Conservation (phyloP, 1,140 invertebrate species). For the Hypothenemus hampei region DNA sequence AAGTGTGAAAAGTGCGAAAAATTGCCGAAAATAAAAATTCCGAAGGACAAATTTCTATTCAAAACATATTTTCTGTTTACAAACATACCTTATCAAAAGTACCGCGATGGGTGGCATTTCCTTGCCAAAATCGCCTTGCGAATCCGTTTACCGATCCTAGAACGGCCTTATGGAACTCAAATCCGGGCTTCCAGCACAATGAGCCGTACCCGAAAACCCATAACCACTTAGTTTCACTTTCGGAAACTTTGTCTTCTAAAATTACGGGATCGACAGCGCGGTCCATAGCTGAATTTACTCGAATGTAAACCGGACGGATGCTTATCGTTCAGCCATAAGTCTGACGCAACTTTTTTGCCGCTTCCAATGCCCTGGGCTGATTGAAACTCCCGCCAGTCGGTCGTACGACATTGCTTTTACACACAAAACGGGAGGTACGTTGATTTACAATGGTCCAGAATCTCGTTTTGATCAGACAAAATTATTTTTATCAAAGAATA, state of each 20-base stretch:
- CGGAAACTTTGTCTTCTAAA: conserved; percentile 30
- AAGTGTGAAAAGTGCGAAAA: too few relatives aligned
- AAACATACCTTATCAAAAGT: conserved; percentile 64
- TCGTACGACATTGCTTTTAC: not conserved
- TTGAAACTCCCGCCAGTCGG: conserved; percentile 8
- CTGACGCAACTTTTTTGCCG: conserved; percentile 6
- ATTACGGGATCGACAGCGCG: conserved; percentile 16
- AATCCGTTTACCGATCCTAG: conserved; percentile 72
- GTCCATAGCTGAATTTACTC: conserved; percentile 6
- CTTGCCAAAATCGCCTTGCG: conserved; percentile 79
- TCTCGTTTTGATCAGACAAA: too few relatives aligned
- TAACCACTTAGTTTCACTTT: conserved; percentile 41
- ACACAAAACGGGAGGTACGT: too few relatives aligned
- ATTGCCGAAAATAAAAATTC: too few relatives aligned
- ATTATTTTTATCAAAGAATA: too few relatives aligned
- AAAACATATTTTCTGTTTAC: too few relatives aligned
- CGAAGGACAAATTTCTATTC: too few relatives aligned
- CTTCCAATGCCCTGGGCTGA: not conserved
- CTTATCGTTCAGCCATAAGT: not conserved
- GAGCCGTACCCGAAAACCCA: conserved; percentile 88
- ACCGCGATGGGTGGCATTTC: conserved; percentile 76
- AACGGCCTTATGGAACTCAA: conserved; percentile 64
- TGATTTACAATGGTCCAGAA: too few relatives aligned
- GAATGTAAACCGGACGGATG: not conserved
- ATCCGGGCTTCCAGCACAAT: conserved; percentile 82